A percentile compares a stretch with the other conserved stretches of the same genome.
Evolutionary conservation across 1,140 invertebrate genomes (phyloP).

Genomic region (Elymnias hypermnestra): DNA sequence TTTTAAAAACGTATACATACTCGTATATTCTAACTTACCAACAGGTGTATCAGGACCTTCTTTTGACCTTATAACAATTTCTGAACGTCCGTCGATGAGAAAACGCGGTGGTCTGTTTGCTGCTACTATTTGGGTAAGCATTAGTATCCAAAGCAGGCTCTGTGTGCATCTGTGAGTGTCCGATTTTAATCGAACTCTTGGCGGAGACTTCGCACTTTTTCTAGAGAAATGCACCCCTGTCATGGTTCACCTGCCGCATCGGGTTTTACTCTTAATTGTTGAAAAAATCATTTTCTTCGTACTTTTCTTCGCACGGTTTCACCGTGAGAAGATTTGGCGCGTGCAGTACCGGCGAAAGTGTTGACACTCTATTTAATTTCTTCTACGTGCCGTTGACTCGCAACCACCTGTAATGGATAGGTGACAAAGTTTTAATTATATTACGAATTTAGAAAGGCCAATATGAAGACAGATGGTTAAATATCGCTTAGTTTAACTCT

Average conservation of each 20-base stretch:
- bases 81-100: conserved; percentile 89
- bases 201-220: conserved; percentile 29
- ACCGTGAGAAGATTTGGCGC: conserved; percentile 50
- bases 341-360: conserved; percentile 60
- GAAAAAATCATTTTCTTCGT: conserved; percentile 58
- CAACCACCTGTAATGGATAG: conserved; percentile 53
- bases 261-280: conserved; percentile 41
- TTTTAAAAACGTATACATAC: no score
- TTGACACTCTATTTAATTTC: conserved; percentile 42
- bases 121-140: conserved; percentile 30
- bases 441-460: conserved; percentile 17
- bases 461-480: no score
- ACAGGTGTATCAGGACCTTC: conserved; percentile 91
- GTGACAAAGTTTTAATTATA: conserved; percentile 32
- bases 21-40: conserved; percentile 77
- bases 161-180: conserved; percentile 21
- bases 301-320: conserved; percentile 65
- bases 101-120: conserved; percentile 88
- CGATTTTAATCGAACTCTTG: conserved; percentile 56
- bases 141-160: conserved; percentile 26
- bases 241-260: conserved; percentile 63
- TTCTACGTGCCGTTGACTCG: conserved; percentile 48
- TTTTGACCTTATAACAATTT: conserved; percentile 91
- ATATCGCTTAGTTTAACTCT: no score
- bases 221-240: conserved; percentile 27